phyloP scores from a whole-genome alignment of 2,797 vertebrate species.

The Myioborus miniatus region DNA sequence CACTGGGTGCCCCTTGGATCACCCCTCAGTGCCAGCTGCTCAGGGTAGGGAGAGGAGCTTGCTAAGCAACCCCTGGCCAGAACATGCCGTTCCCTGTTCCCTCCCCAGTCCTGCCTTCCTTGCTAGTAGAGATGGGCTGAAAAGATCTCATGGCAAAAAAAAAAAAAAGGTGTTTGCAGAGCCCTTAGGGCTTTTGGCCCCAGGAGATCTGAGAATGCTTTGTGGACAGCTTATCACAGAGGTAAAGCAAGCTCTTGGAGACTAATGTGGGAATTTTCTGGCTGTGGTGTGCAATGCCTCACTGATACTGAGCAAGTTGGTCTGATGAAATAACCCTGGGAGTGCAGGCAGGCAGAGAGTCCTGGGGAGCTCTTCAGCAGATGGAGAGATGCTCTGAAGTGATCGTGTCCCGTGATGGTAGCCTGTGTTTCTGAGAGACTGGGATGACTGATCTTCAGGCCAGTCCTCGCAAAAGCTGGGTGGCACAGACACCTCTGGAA shows the following conservation, averaged over 20 bases:
- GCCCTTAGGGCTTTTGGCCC: neutral
- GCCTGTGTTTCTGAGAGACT: neutral
- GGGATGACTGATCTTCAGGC: neutral
- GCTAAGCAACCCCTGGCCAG: conserved; percentile 50
- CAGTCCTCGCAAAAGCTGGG: neutral
- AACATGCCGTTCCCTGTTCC: conserved; percentile 48
- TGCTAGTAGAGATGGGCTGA: conserved; percentile 15
- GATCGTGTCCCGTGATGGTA: neutral
- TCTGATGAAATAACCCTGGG: neutral
- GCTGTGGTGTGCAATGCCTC: neutral
- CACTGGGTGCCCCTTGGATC: conserved; percentile 64
- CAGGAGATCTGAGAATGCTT: neutral
- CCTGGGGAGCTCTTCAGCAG: neutral
- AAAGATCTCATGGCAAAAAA: neutral
- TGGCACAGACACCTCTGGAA: neutral
- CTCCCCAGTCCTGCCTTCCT: conserved; percentile 2
- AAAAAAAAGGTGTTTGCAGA: neutral
- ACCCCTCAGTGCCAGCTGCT: conserved; percentile 1
- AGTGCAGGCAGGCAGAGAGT: neutral
- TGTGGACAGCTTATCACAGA: conserved; percentile 24
- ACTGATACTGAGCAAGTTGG: neutral
- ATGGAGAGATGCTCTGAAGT: neutral
- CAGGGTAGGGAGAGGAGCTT: conserved; percentile 35
- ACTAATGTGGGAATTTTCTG: neutral
- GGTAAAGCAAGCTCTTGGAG: conserved; percentile 2